phyloP scores from a whole-genome alignment of 2,888 invertebrate genomes.

The Homarus gammarus region DNA sequence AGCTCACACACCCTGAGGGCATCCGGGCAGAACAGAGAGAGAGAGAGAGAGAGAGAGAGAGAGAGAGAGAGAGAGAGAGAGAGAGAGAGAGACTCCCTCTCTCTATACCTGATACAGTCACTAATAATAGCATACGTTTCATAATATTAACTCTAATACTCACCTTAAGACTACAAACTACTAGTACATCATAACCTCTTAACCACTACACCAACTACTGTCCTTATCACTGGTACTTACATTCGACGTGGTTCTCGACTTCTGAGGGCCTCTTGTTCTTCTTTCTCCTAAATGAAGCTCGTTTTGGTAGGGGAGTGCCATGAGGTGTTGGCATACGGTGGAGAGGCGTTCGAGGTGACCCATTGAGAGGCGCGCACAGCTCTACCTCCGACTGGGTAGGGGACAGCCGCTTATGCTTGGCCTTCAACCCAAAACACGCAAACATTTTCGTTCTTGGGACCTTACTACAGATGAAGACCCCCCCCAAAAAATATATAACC shows the following conservation, averaged over 20 bases:
- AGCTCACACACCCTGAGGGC: too few relatives aligned
- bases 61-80: too few relatives aligned
- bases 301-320: conserved; percentile 56
- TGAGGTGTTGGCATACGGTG: conserved; percentile 16
- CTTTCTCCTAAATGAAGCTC: conserved; percentile 56
- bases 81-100: too few relatives aligned
- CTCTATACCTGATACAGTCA: too few relatives aligned
- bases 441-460: conserved; percentile 36
- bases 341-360: conserved; percentile 7
- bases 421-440: conserved; percentile 63
- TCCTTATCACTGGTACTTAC: not conserved
- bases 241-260: not conserved
- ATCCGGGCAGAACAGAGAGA: too few relatives aligned
- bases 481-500: too few relatives aligned
- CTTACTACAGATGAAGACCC: too few relatives aligned
- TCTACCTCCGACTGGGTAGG: conserved; percentile 40
- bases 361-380: conserved; percentile 11
- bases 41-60: too few relatives aligned
- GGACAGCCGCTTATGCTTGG: conserved; percentile 57
- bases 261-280: conserved; percentile 48
- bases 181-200: not conserved
- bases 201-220: not conserved
- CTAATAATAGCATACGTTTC: too few relatives aligned
- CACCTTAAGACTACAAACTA: too few relatives aligned
- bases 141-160: too few relatives aligned